phyloP scores from a whole-genome alignment of 2,888 invertebrate species.

The Lasioglossum marginatum region DNA sequence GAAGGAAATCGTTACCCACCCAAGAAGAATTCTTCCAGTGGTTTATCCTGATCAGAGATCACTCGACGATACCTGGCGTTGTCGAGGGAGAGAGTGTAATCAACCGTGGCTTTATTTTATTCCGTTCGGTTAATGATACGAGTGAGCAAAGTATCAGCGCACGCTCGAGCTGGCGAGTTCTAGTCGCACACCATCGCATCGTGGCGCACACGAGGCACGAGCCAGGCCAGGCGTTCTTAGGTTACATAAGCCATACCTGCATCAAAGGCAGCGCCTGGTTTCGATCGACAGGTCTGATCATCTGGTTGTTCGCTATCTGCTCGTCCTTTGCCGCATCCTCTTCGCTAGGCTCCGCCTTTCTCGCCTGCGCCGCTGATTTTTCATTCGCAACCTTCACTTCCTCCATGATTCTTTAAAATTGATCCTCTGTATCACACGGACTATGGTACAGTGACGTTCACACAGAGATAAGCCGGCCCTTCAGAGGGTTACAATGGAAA shows the following conservation, averaged over 20 bases:
- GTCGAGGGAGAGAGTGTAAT: constrained; percentile 12
- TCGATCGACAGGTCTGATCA: constrained; percentile 46
- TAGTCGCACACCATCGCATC: constrained; percentile 12
- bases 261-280: constrained; percentile 69
- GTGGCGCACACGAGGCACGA: constrained; percentile 23
- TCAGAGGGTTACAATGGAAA: too few relatives aligned
- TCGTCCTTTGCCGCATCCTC: constrained; percentile 18
- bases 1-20: constrained; percentile 14
- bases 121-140: constrained; percentile 43
- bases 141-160: constrained; percentile 1
- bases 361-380: constrained; percentile 37
- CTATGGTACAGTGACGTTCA: too few relatives aligned
- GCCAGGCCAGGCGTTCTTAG: neutral
- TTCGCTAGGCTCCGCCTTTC: neutral
- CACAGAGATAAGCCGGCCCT: too few relatives aligned
- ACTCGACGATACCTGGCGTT: neutral
- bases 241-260: constrained; percentile 77
- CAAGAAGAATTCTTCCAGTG: neutral
- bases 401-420: constrained; percentile 41
- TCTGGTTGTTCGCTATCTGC: constrained; percentile 21
- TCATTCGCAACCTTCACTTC: constrained; percentile 12
- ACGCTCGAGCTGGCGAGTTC: constrained; percentile 14
- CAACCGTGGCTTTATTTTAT: neutral
- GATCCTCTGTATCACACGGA: too few relatives aligned
- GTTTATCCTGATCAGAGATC: neutral